Conservation (phyloP, 1,140 invertebrate genomes). For the Philotrypesis tridentata region DNA sequence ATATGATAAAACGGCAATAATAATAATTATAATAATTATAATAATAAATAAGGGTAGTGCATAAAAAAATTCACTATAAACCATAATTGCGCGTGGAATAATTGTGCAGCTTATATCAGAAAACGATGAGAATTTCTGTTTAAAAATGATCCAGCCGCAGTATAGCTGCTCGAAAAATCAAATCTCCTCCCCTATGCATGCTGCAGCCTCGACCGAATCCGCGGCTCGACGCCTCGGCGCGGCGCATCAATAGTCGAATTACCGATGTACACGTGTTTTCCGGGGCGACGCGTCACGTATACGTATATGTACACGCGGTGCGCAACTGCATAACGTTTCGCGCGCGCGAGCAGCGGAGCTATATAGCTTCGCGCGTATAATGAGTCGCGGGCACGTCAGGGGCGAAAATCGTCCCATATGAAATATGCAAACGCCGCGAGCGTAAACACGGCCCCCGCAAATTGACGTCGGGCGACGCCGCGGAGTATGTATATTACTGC, state of each 20-base stretch:
- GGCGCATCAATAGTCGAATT: conserved; percentile 59
- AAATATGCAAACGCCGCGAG: conserved; percentile 44
- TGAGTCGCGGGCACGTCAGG: conserved; percentile 37
- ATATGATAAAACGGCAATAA: no score
- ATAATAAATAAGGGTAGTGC: no score
- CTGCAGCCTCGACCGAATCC: not conserved
- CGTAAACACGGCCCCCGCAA: not conserved
- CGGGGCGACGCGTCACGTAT: not conserved
- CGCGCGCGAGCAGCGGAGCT: not conserved
- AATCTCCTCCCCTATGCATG: no score
- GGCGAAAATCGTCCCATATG: conserved; percentile 20
- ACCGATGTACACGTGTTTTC: conserved; percentile 62
- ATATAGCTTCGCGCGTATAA: conserved; percentile 18
- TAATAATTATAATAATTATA: no score
- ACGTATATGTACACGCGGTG: not conserved
- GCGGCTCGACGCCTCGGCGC: no score
- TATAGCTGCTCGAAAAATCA: no score
- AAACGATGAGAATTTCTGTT: no score
- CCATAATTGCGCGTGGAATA: no score
- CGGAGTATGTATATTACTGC: not conserved
- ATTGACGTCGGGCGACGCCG: not conserved
- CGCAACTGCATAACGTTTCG: not conserved
- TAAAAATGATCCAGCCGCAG: no score
- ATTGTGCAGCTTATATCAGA: no score
- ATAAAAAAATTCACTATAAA: no score